phyloP scores from a whole-genome alignment of 2,888 invertebrate species.

The Amiota communis region DNA sequence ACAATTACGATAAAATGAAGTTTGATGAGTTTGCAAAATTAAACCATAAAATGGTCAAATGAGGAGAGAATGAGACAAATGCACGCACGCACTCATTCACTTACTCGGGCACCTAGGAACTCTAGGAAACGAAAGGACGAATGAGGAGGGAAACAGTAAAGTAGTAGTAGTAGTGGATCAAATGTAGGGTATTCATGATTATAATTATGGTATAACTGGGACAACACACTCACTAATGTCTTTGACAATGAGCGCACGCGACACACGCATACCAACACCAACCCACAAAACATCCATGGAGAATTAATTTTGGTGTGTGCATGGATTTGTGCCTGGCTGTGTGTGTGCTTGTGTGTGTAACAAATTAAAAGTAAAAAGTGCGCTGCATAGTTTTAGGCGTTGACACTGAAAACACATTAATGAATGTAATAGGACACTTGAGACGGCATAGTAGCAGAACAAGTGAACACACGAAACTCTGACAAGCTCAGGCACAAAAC shows the following conservation, averaged over 20 bases:
- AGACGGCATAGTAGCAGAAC: constrained; percentile 42
- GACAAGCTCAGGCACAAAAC: background rate
- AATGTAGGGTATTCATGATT: background rate
- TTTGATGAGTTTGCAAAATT: too few species aligned
- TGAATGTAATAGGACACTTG: constrained; percentile 62
- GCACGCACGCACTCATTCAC: too few species aligned
- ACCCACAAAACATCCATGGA: background rate
- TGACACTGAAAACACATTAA: constrained; percentile 64
- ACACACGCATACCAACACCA: constrained; percentile 3
- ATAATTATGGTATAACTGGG: background rate
- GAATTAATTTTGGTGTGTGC: background rate
- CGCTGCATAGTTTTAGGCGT: constrained; percentile 49
- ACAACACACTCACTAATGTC: background rate
- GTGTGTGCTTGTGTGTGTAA: background rate
- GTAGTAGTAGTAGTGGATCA: too few species aligned
- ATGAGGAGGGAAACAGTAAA: too few species aligned
- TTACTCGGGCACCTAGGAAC: too few species aligned
- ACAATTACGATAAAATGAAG: too few species aligned
- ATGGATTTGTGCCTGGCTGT: background rate
- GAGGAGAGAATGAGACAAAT: too few species aligned
- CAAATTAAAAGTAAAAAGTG: constrained; percentile 40
- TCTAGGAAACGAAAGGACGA: too few species aligned
- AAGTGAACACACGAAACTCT: constrained; percentile 6
- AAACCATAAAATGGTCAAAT: background rate
- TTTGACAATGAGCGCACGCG: background rate